Base-by-base conservation (phyloP, 2,888 invertebrate genomes). In the Notodonta dromedarius region DNA sequence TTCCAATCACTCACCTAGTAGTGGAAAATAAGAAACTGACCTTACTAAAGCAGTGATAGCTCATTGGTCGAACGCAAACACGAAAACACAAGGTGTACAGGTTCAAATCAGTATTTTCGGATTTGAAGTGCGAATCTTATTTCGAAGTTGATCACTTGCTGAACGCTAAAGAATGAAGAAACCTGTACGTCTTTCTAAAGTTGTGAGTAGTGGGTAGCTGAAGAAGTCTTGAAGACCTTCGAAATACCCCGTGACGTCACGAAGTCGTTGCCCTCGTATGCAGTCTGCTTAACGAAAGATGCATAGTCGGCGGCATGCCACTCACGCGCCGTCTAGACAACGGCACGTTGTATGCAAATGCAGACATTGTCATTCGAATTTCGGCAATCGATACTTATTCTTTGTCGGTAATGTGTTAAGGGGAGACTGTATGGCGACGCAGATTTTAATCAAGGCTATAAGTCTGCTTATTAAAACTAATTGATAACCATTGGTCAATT, bases 321-420 rank as follows among this genome's bases (percentile, higher is more conserved):
- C 56, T 73, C 89, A 91, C 90, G 89, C 86, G 78, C 51, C 63
- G 90, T 90, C 89, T 90, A 90, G 90, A 90, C 90, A 71, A 78
- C 71, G 73, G 66, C 66, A 57, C 74, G 79, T 85, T 88, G 86
- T 89, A 90, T 90, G 90, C 84, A 82, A 91, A 90, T 90, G 56
- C 61, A 59, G 64, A 77, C 76, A 89, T 88, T 88, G 87, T 86
- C 78, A 74, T 76, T 72, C 78, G 84, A 83, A 85, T 90, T 91
- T 91, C 84, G 91, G 90, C 86, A 80, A 78, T 79, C 74, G 73
- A 74, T 77, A 87, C 66, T 83, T 85, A 87, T 87, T 78, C 82
- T 57, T 58, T 70, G 57, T 62, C 67, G 65, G 70, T 75, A 62
- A 61, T 46, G 60, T 58, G 71, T 88, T 89, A 90, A 90, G 88